These are phyloP conservation scores for Drosophila melanica DNA, from an alignment of 1,140 invertebrate genomes.

Conservation along the genomic window DNA sequence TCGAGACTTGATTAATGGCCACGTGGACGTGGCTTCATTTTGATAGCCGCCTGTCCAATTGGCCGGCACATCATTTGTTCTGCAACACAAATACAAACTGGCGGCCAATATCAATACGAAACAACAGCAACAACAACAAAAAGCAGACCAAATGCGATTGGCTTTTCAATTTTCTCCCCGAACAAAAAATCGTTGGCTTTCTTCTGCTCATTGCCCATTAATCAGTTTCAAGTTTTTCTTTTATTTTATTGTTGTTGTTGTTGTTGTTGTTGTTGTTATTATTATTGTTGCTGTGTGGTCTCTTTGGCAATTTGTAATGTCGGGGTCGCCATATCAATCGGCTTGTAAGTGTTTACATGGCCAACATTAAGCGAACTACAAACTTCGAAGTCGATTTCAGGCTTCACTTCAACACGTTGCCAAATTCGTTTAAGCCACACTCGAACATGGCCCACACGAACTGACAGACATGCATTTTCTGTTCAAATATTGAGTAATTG, in stretches of 20 bases:
- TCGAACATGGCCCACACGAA: slow-evolving; percentile 11
- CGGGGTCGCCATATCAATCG: slow-evolving; percentile 21
- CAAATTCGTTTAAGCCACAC: slow-evolving; percentile 6
- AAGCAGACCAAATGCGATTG: slow-evolving; percentile 46
- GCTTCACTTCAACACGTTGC: slow-evolving; percentile 24
- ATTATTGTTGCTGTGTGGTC: slow-evolving; percentile 20
- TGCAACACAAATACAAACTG: slow-evolving; percentile 30
- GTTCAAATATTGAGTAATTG: slow-evolving; percentile 25
- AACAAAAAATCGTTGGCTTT: slow-evolving; percentile 33
- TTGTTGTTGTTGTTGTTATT: slow-evolving; percentile 5
- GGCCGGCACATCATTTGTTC: slow-evolving; percentile 63
- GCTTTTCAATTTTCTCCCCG: slow-evolving; percentile 68
- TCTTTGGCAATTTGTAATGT: slow-evolving; percentile 21
- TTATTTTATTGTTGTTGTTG: slow-evolving; percentile 11
- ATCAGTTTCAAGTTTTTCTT: slow-evolving; percentile 35
- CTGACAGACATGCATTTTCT: slow-evolving; percentile 12
- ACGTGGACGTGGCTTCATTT: slow-evolving; percentile 73
- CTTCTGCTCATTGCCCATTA: slow-evolving; percentile 36
- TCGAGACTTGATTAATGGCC: slow-evolving; percentile 66
- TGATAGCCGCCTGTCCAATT: slow-evolving; percentile 73
- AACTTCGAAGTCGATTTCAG: slow-evolving; percentile 5
- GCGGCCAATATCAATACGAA: slow-evolving; percentile 32
- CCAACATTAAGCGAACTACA: slow-evolving; percentile 16
- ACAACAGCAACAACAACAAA: slow-evolving; percentile 14
- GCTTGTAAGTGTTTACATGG: slow-evolving; percentile 16